Evolutionary conservation across 1,140 invertebrate genomes (phyloP).

Genomic region (Sweltsa coloradensis): DNA sequence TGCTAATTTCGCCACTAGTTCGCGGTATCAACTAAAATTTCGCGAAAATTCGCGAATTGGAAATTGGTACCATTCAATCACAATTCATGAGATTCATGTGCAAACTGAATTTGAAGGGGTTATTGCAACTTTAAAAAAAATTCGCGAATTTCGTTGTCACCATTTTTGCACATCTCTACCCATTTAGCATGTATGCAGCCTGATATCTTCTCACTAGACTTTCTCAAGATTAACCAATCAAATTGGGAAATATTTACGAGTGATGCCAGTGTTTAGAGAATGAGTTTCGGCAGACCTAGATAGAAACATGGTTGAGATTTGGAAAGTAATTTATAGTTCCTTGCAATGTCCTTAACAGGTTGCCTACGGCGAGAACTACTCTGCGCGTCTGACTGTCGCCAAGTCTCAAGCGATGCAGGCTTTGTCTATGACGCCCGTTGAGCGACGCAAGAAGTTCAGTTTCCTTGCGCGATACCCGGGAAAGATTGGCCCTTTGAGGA

Average conservation of each 20-base stretch:
- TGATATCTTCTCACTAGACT: not conserved
- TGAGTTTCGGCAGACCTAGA: not conserved
- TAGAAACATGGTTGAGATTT: not conserved
- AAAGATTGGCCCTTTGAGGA: no score
- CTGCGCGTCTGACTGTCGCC: slow-evolving; percentile 24
- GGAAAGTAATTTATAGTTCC: not conserved
- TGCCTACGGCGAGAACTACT: slow-evolving; percentile 18
- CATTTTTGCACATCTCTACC: no score
- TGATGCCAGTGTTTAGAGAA: not conserved
- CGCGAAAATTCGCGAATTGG: no score
- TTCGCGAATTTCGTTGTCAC: no score
- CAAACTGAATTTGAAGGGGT: no score
- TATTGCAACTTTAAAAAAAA: no score
- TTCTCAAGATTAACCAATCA: not conserved
- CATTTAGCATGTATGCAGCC: no score
- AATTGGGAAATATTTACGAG: not conserved
- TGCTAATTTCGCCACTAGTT: no score
- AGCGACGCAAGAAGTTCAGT: slow-evolving; percentile 32
- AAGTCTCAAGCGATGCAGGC: slow-evolving; percentile 29
- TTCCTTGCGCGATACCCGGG: slow-evolving; percentile 31
- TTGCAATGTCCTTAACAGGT: not conserved
- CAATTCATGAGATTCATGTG: no score
- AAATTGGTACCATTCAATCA: no score
- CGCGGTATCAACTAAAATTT: no score
- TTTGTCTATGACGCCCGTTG: slow-evolving; percentile 22